Base-by-base conservation (phyloP, 2,797 vertebrate genomes). In the Tolypeutes matacus region DNA sequence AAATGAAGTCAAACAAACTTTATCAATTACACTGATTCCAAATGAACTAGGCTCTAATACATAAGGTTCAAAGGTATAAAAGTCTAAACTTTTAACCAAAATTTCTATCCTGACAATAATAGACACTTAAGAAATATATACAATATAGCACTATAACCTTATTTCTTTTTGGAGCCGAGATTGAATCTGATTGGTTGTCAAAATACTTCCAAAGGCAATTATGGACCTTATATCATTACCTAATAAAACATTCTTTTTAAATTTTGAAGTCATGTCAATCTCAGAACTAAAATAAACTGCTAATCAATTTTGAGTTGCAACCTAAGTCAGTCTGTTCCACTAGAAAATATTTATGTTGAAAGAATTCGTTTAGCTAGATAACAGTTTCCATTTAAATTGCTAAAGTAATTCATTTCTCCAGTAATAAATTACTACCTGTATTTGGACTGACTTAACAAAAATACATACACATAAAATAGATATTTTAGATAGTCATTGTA, bases 11-110 rank as follows among this genome's bases (percentile, higher is more conserved):
- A 91, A 89, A 36, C 18, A 36, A 60, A 67, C 27, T 25, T 34
- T n/a, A 21, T 53, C 64, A 21, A 49, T 89, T 84, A 88, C 3
- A 80, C 60, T 81, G 49, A 89, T 81, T 89, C 51, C 34, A 91
- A 89, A 85, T 80, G 27, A 96, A 67, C 3, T 13, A 1, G 21
- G 4, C 10, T 51, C 29, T 80, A 56, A 51, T 1, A 88, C n/a
- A 75, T 29, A 86, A 0, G 10, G n/a, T 39, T 73, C 8, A 72
- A 84, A 67, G 12, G n/a, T 82, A 29, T 46, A 64, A 83, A 82
- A 29, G 65, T 81, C 27, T 95, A 83, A 76, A 80, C 81, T 25
- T 86, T 72, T 87, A 36, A 76, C 27, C 13, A 94, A 73, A 86
- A 77, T 65, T 36, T 75, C 42, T 83, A 78, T 77, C 65, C 10